These are phyloP conservation scores for Drosophila monieri DNA, from an alignment of 2,888 invertebrate species.

Conservation along the genomic window DNA sequence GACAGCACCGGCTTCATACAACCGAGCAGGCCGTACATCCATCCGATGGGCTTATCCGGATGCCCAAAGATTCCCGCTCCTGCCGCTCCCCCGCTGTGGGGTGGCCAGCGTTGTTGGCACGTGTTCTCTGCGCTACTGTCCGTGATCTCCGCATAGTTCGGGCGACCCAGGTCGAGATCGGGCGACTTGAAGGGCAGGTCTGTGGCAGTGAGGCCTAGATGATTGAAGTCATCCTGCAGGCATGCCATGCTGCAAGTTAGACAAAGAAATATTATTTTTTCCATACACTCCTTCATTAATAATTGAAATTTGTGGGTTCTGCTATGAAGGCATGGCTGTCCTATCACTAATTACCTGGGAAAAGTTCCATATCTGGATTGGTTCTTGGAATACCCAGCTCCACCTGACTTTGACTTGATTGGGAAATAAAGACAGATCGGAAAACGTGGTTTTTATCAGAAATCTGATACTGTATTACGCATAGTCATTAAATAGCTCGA, in stretches of 20 bases:
- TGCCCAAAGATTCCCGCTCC: constrained; percentile 82
- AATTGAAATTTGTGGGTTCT: background rate
- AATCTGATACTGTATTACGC: background rate
- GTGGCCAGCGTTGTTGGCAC: constrained; percentile 84
- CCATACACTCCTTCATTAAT: background rate
- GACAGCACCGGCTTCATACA: constrained; percentile 95
- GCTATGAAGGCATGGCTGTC: background rate
- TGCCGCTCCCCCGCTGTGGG: constrained; percentile 74
- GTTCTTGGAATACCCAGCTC: background rate
- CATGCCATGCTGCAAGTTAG: constrained; percentile 86
- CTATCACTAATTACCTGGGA: background rate
- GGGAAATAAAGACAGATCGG: background rate
- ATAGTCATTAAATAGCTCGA: constrained; percentile 4
- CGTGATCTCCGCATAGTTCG: constrained; percentile 79
- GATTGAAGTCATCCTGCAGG: constrained; percentile 87
- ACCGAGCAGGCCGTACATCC: constrained; percentile 93
- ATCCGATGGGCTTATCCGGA: constrained; percentile 86
- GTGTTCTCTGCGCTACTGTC: constrained; percentile 84
- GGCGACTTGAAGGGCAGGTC: constrained; percentile 80
- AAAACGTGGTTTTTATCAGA: constrained; percentile 6
- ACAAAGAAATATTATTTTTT: background rate
- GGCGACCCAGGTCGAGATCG: constrained; percentile 60
- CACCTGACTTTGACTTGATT: background rate
- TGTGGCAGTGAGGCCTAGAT: constrained; percentile 83
- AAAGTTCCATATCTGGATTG: background rate